A percentile compares a stretch with the other conserved stretches of the same genome.
phyloP scores from a whole-genome alignment of 2,888 invertebrate species.

The Anagyrus pseudococci region DNA sequence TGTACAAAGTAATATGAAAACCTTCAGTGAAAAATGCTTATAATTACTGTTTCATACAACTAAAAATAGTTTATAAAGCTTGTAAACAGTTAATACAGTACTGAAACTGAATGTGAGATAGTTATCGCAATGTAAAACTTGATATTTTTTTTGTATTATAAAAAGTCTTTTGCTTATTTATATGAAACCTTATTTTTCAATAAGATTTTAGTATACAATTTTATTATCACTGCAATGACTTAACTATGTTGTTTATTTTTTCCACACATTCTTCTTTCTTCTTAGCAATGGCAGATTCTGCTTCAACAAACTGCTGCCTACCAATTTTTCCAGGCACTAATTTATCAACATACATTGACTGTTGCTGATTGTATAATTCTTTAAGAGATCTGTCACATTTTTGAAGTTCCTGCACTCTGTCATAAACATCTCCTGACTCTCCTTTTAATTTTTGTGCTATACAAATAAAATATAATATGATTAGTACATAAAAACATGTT shows the following conservation, averaged over 20 bases:
- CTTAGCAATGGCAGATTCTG: slow-evolving; percentile 64
- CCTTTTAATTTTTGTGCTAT: slow-evolving; percentile 65
- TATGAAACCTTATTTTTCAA: background rate
- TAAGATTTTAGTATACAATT: background rate
- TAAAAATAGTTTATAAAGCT: no score
- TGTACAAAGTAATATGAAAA: no score
- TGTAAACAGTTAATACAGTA: no score
- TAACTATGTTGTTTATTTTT: slow-evolving; percentile 63
- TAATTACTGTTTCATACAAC: no score
- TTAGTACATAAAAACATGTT: slow-evolving; percentile 28
- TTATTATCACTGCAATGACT: slow-evolving; percentile 56
- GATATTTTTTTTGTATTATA: background rate
- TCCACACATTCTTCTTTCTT: slow-evolving; percentile 68
- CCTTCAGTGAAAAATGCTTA: no score
- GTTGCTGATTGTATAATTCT: slow-evolving; percentile 62
- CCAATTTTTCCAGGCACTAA: slow-evolving; percentile 68
- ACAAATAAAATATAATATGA: background rate
- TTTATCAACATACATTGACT: slow-evolving; percentile 68
- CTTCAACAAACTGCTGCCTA: slow-evolving; percentile 68
- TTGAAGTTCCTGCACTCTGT: slow-evolving; percentile 69
- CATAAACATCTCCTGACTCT: slow-evolving; percentile 68
- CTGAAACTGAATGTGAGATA: background rate
- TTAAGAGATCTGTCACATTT: slow-evolving; percentile 65
- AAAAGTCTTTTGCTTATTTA: background rate
- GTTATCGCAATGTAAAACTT: background rate